phyloP scores from a whole-genome alignment of 2,888 invertebrate species.

The Polylopha cassiicola region DNA sequence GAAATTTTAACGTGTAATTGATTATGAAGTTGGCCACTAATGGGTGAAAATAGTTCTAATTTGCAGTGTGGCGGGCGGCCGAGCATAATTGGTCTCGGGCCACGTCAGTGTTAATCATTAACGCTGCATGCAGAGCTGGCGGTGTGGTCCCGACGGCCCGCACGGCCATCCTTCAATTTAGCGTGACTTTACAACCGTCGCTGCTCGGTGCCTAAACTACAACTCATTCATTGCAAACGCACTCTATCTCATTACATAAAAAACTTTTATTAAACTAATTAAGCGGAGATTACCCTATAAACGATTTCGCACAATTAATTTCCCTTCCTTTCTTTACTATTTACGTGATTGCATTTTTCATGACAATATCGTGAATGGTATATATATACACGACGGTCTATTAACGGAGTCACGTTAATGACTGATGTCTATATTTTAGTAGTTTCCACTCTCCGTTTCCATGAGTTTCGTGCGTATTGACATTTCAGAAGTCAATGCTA shows the following conservation, averaged over 20 bases:
- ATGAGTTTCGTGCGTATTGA: constrained; percentile 73
- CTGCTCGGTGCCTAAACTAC: constrained; percentile 21
- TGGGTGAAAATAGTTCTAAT: constrained; percentile 76
- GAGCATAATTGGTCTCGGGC: constrained; percentile 67
- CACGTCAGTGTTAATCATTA: constrained; percentile 68
- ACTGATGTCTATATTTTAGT: constrained; percentile 19
- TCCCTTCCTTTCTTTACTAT: constrained; percentile 11
- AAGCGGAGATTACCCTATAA: too few relatives aligned
- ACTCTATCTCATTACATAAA: constrained; percentile 1
- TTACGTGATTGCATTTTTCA: constrained; percentile 14
- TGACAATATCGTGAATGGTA: constrained; percentile 7
- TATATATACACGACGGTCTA: constrained; percentile 5
- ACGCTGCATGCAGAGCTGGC: constrained; percentile 44
- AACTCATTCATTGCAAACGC: constrained; percentile 18
- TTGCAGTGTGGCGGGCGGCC: constrained; percentile 63
- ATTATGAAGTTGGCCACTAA: constrained; percentile 75
- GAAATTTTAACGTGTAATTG: constrained; percentile 75
- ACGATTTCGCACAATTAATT: not conserved
- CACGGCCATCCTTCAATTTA: constrained; percentile 48
- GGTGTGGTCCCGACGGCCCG: constrained; percentile 43
- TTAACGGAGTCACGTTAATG: constrained; percentile 21
- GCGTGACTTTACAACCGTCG: constrained; percentile 26
- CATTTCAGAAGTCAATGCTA: constrained; percentile 67
- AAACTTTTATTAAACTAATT: too few relatives aligned
- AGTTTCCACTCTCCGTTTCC: constrained; percentile 14